Conservation (phyloP, 2,113 vertebrate genomes). For the Okapia johnstoni region DNA sequence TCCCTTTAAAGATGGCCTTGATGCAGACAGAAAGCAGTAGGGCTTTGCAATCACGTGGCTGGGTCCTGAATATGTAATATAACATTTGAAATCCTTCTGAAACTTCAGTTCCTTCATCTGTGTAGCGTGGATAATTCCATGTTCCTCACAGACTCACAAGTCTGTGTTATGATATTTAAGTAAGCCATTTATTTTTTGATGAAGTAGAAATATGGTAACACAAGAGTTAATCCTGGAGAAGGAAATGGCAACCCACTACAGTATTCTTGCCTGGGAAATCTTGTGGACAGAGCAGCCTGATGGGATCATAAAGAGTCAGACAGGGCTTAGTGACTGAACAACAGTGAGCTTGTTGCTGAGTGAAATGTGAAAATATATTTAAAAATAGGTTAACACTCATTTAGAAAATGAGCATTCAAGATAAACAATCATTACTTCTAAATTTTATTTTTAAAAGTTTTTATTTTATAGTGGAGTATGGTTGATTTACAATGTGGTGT, state of each 20-base stretch:
- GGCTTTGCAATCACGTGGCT: neutral
- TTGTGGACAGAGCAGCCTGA: neutral
- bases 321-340: neutral
- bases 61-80: neutral
- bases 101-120: neutral
- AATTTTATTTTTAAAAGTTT: neutral
- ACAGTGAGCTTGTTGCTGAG: neutral
- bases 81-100: neutral
- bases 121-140: neutral
- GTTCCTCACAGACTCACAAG: neutral
- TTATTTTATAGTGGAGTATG: neutral
- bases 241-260: neutral
- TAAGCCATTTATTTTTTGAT: neutral
- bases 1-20: neutral
- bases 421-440: neutral
- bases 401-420: neutral
- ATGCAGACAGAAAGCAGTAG: neutral
- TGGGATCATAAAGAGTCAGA: neutral
- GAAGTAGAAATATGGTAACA: neutral
- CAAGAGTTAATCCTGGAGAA: neutral
- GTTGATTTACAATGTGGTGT: neutral
- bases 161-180: slow-evolving; percentile 20
- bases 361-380: slow-evolving; percentile 3
- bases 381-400: neutral
- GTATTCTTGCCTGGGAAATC: neutral